These are phyloP conservation scores for Eciton burchellii DNA, from an alignment of 1,140 invertebrate species.

Conservation along the genomic window DNA sequence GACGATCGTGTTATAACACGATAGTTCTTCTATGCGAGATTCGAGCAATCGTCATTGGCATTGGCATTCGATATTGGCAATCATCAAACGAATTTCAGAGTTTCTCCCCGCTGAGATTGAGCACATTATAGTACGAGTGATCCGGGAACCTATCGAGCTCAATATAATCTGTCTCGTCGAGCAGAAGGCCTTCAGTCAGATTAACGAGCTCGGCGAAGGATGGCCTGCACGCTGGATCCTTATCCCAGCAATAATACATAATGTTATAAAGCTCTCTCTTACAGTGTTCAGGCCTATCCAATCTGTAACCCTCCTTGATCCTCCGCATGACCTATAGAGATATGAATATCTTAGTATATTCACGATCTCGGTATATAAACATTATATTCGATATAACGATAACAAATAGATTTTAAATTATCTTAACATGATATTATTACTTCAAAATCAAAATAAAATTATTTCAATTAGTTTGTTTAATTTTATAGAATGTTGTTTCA, in stretches of 20 bases:
- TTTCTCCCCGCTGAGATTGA: conserved; percentile 94
- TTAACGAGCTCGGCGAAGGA: conserved; percentile 92
- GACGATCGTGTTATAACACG: neutral
- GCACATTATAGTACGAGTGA: conserved; percentile 97
- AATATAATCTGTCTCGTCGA: conserved; percentile 96
- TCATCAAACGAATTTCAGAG: conserved; percentile 84
- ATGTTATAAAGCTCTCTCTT: conserved; percentile 95
- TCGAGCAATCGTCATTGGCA: neutral
- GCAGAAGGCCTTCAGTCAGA: conserved; percentile 92
- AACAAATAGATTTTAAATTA: conserved; percentile 18
- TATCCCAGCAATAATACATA: conserved; percentile 97
- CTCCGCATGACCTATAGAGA: conserved; percentile 87
- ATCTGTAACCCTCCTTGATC: conserved; percentile 91
- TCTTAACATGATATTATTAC: neutral
- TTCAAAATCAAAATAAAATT: neutral
- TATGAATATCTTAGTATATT: neutral
- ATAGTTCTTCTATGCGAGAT: conserved; percentile 2
- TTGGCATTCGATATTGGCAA: neutral
- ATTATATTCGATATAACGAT: too few species aligned
- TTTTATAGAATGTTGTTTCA: neutral
- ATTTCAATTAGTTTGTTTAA: neutral
- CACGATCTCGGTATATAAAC: too few species aligned
- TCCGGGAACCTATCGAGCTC: conserved; percentile 96
- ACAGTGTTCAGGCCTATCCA: conserved; percentile 96
- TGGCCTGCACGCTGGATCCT: conserved; percentile 91